Conservation (phyloP, 2,113 vertebrate genomes). For the Cygnus buccinator region DNA sequence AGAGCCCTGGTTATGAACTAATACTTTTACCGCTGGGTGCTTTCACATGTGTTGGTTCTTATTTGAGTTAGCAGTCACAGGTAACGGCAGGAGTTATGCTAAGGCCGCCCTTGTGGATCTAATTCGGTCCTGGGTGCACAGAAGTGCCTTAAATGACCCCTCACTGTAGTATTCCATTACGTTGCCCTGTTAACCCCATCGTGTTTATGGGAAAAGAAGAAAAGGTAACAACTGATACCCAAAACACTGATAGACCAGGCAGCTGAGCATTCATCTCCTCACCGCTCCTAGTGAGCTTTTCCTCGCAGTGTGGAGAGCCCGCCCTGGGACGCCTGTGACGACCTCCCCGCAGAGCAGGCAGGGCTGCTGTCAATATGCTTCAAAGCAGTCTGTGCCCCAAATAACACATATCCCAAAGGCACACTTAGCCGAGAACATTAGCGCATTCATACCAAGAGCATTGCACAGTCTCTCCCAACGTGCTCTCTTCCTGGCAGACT, state of each 20-base stretch:
- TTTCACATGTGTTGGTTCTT: neutral
- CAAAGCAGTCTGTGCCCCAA: neutral
- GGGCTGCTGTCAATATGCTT: neutral
- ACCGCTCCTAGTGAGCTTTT: neutral
- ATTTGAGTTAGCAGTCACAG: neutral
- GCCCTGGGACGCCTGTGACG: neutral
- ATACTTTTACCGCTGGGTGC: neutral
- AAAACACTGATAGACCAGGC: neutral
- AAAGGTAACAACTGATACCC: neutral
- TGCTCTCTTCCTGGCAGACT: neutral
- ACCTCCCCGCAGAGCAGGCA: neutral
- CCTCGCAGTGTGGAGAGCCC: rapidly evolving
- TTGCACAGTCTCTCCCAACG: neutral
- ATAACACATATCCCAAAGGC: constrained; percentile 14
- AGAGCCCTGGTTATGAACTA: neutral
- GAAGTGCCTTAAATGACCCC: neutral
- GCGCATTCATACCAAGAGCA: neutral
- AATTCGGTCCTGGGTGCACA: neutral
- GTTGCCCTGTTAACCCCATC: neutral
- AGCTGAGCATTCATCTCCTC: neutral
- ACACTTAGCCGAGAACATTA: constrained; percentile 18
- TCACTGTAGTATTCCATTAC: neutral
- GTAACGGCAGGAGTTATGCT: neutral
- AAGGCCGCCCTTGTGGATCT: neutral
- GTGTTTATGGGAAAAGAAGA: neutral